phyloP scores from a whole-genome alignment of 2,113 vertebrate genomes.

The Xiphophorus couchianus region DNA sequence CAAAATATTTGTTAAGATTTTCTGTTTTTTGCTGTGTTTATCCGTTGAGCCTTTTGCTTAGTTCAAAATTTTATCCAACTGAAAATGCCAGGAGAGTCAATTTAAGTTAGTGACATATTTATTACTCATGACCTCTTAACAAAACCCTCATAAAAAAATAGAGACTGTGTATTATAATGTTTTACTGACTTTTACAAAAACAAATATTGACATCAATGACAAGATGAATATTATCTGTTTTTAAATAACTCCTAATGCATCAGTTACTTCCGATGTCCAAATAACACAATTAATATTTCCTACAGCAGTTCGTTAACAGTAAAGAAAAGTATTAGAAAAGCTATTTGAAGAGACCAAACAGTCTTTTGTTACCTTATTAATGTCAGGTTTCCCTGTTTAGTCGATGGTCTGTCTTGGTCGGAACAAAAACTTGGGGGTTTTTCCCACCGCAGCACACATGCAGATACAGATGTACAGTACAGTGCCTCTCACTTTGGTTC shows the following conservation, averaged over 20 bases:
- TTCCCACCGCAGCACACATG: slow-evolving; percentile 14
- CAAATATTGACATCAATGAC: neutral
- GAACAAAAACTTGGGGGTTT: neutral
- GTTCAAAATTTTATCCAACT: too few species aligned
- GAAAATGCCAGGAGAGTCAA: neutral
- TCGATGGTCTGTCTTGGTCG: slow-evolving; percentile 39
- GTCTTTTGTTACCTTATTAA: slow-evolving; percentile 21
- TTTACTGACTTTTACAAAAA: slow-evolving; percentile 11
- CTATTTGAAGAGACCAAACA: slow-evolving; percentile 19
- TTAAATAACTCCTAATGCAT: slow-evolving; percentile 40
- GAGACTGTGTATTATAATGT: slow-evolving; percentile 1
- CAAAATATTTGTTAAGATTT: too few species aligned
- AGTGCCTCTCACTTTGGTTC: slow-evolving; percentile 14
- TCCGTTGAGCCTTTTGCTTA: too few species aligned
- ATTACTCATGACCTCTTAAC: neutral
- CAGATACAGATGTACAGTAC: slow-evolving; percentile 22
- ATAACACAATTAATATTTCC: slow-evolving; percentile 31
- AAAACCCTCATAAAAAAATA: neutral
- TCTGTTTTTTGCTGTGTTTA: too few species aligned
- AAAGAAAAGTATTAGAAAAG: slow-evolving; percentile 31
- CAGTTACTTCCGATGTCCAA: slow-evolving; percentile 20
- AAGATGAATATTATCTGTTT: slow-evolving; percentile 11
- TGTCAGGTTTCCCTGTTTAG: slow-evolving; percentile 51
- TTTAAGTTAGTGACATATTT: neutral
- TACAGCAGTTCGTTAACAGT: slow-evolving; percentile 50